These are phyloP conservation scores for Eilema griseolum DNA, from an alignment of 2,888 invertebrate genomes.

Conservation along the genomic window DNA sequence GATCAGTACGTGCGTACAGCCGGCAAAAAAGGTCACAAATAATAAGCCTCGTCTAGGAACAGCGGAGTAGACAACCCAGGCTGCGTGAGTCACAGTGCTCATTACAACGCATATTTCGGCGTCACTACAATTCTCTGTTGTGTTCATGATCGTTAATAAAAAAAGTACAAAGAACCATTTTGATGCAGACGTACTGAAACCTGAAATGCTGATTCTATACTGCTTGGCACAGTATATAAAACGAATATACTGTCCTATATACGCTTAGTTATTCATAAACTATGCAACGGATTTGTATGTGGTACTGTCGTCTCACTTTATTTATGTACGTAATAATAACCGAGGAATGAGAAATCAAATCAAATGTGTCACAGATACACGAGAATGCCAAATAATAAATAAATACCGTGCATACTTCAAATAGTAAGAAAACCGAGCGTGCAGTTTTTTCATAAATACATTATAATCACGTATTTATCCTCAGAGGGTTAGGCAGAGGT, in stretches of 20 bases:
- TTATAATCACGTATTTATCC: too few species aligned
- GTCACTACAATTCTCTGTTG: constrained; percentile 30
- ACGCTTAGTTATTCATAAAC: too few species aligned
- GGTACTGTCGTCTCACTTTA: too few species aligned
- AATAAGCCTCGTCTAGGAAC: constrained; percentile 39
- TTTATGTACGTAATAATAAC: too few species aligned
- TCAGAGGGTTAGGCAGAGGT: too few species aligned
- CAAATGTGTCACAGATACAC: too few species aligned
- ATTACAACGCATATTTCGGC: constrained; percentile 35
- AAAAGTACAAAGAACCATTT: neutral
- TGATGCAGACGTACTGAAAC: neutral
- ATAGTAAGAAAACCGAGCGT: too few species aligned
- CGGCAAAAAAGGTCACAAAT: constrained; percentile 33
- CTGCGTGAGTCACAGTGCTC: constrained; percentile 45
- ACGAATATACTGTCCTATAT: neutral
- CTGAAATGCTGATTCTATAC: neutral
- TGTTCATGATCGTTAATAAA: neutral
- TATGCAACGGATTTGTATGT: too few species aligned
- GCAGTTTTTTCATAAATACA: too few species aligned
- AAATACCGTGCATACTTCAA: too few species aligned
- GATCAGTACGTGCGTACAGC: constrained; percentile 23
- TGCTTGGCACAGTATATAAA: neutral
- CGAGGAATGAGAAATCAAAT: too few species aligned
- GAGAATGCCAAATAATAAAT: too few species aligned
- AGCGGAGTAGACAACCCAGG: constrained; percentile 30